phyloP scores from a whole-genome alignment of 1,140 invertebrate species.

The Papilio polytes region DNA sequence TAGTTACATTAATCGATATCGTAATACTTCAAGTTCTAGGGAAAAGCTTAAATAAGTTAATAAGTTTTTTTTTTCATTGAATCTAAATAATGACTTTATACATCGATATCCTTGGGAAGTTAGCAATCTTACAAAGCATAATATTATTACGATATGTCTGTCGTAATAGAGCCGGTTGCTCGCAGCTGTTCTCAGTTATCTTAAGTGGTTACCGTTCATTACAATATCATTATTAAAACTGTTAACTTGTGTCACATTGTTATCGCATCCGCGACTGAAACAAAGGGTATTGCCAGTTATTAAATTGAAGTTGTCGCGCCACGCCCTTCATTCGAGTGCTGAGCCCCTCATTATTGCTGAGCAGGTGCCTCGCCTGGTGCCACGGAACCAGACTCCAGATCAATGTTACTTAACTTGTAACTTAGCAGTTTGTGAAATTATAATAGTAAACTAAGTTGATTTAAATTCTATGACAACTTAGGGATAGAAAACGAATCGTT shows the following conservation, averaged over 20 bases:
- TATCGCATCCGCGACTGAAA: slow-evolving; percentile 21
- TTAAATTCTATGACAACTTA: too few relatives aligned
- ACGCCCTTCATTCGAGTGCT: slow-evolving; percentile 17
- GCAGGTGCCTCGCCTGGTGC: slow-evolving; percentile 17
- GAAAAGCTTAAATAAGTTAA: too few relatives aligned
- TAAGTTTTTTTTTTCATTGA: too few relatives aligned
- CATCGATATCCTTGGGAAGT: too few relatives aligned
- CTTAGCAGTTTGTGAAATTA: background rate
- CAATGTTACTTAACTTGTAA: background rate
- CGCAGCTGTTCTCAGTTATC: background rate
- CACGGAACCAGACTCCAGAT: slow-evolving; percentile 4
- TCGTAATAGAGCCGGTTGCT: background rate
- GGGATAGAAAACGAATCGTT: too few relatives aligned
- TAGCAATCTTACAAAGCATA: background rate
- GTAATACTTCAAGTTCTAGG: background rate
- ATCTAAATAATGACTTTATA: too few relatives aligned
- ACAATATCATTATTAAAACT: slow-evolving; percentile 21
- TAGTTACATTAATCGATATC: background rate
- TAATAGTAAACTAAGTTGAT: background rate
- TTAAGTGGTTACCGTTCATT: slow-evolving; percentile 7
- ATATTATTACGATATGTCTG: background rate
- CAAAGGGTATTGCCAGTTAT: slow-evolving; percentile 22
- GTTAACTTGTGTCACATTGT: slow-evolving; percentile 10
- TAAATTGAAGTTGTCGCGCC: slow-evolving; percentile 32
- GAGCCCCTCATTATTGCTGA: slow-evolving; percentile 11